Conservation (phyloP, 1,140 invertebrate species). For the Papilio aristodemus region DNA sequence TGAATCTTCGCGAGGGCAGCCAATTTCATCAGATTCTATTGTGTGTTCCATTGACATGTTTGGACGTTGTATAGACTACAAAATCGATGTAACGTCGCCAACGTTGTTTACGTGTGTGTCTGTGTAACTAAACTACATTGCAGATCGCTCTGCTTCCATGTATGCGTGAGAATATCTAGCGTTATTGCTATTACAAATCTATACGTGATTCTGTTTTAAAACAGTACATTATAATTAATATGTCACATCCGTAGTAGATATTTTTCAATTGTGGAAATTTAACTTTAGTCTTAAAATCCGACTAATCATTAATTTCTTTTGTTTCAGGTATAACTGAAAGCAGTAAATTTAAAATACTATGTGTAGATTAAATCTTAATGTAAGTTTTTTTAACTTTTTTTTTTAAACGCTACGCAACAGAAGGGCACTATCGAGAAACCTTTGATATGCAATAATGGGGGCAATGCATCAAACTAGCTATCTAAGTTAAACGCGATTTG, state of each 20-base stretch:
- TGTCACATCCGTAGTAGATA: neutral
- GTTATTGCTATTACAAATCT: constrained; percentile 13
- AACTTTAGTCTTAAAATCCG: neutral
- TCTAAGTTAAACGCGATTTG: constrained; percentile 78
- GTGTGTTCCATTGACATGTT: constrained; percentile 20
- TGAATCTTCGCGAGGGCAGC: neutral
- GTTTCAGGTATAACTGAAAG: constrained; percentile 46
- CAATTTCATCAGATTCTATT: constrained; percentile 13
- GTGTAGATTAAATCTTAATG: constrained; percentile 38
- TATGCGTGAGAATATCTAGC: constrained; percentile 1
- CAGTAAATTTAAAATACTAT: constrained; percentile 24
- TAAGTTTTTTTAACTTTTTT: constrained; percentile 41
- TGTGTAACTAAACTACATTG: neutral
- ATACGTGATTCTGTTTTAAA: constrained; percentile 18
- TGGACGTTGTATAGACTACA: constrained; percentile 18
- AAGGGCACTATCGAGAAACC: constrained; percentile 58
- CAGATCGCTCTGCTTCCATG: constrained; percentile 2
- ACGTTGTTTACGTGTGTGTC: constrained; percentile 44
- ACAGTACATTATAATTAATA: neutral
- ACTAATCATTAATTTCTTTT: constrained; percentile 31
- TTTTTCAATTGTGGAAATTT: neutral
- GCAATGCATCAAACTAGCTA: constrained; percentile 78
- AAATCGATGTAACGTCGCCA: constrained; percentile 38
- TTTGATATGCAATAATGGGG: constrained; percentile 77
- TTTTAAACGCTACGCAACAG: constrained; percentile 50